These are phyloP conservation scores for Tribolium freemani DNA, from an alignment of 2,888 invertebrate species.

Conservation along the genomic window DNA sequence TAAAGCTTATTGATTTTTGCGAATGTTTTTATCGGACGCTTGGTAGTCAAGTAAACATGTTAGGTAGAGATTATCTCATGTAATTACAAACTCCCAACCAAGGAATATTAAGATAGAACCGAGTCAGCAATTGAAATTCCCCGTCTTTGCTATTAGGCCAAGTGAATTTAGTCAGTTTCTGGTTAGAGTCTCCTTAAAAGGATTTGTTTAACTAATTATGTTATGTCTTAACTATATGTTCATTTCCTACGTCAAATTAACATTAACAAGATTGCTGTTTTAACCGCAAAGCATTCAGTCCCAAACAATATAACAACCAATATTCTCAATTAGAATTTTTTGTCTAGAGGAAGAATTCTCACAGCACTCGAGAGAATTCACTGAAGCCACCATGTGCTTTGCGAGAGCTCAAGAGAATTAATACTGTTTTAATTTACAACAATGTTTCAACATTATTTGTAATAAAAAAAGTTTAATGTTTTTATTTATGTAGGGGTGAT, in stretches of 20 bases:
- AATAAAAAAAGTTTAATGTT: background rate
- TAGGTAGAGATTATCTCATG: slow-evolving; percentile 28
- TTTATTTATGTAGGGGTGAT: background rate
- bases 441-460: background rate
- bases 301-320: background rate
- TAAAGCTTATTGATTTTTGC: slow-evolving; percentile 19
- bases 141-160: slow-evolving; percentile 25
- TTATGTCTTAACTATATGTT: slow-evolving; percentile 31
- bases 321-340: background rate
- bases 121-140: slow-evolving; percentile 33
- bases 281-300: slow-evolving; percentile 1
- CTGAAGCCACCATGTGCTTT: too few species aligned
- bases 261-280: slow-evolving; percentile 11
- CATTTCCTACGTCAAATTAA: slow-evolving; percentile 24
- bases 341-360: background rate
- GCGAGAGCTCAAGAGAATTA: too few species aligned
- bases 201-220: slow-evolving; percentile 37
- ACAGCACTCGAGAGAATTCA: background rate
- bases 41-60: slow-evolving; percentile 31
- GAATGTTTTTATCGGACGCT: slow-evolving; percentile 19
- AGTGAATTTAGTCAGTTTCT: slow-evolving; percentile 31
- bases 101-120: slow-evolving; percentile 36
- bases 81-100: slow-evolving; percentile 24
- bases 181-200: slow-evolving; percentile 25
- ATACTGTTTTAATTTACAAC: too few species aligned